A percentile compares a stretch with the other conserved stretches of the same genome.
These are phyloP conservation scores for Xestia xanthographa DNA, from an alignment of 2,888 invertebrate species.

Conservation along the genomic window DNA sequence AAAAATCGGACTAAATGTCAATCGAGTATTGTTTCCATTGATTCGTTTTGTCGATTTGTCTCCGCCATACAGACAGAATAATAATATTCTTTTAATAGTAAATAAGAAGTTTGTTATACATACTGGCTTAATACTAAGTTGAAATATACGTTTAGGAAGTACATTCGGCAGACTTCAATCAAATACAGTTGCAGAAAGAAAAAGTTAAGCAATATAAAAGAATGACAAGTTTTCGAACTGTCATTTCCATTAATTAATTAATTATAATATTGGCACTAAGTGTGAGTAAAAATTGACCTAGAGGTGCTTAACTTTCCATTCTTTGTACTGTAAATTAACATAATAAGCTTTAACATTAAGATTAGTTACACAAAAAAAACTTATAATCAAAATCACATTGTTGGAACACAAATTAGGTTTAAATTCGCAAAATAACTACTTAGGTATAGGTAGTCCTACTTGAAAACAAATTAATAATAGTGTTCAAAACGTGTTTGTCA, in stretches of 20 bases:
- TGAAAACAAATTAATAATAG: constrained; percentile 10
- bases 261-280: constrained; percentile 16
- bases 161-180: constrained; percentile 10
- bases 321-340: constrained; percentile 11
- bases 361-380: constrained; percentile 24
- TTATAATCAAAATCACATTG: constrained; percentile 56
- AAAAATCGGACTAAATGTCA: not conserved
- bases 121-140: constrained; percentile 51
- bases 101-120: constrained; percentile 40
- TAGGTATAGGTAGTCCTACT: constrained; percentile 5
- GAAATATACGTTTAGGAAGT: constrained; percentile 50
- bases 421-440: constrained; percentile 47
- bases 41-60: not conserved
- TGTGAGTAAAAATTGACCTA: constrained; percentile 4
- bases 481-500: constrained; percentile 47
- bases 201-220: not conserved
- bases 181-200: constrained; percentile 17
- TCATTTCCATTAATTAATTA: not conserved
- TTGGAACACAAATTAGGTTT: constrained; percentile 49
- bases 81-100: constrained; percentile 9
- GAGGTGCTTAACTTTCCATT: not conserved
- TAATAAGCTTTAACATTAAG: constrained; percentile 14
- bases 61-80: not conserved
- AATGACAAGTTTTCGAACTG: not conserved
- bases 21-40: not conserved